Percentiles rank a stretch among this genome's conserved stretches.
These are phyloP conservation scores for Rhagologus leucostigma DNA, from an alignment of 2,113 vertebrate genomes.

Conservation along the genomic window DNA sequence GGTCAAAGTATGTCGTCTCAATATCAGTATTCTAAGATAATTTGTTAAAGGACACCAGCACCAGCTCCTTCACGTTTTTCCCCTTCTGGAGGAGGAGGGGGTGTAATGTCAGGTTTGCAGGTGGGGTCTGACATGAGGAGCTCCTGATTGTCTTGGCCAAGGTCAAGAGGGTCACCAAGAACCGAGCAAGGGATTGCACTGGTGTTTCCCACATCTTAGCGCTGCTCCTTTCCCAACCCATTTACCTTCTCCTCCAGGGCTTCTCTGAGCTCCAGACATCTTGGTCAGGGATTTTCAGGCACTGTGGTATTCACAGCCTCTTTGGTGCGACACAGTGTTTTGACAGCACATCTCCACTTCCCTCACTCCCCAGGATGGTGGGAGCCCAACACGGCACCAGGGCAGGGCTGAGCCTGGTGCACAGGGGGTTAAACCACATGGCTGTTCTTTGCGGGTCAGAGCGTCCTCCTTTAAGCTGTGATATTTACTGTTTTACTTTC, in stretches of 20 bases:
- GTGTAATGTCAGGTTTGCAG: not conserved
- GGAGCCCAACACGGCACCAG: fast-evolving
- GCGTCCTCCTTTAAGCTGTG: conserved; percentile 49
- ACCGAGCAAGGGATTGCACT: fast-evolving
- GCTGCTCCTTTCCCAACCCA: not conserved
- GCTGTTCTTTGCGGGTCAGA: conserved; percentile 52
- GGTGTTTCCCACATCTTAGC: fast-evolving
- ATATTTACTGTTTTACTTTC: conserved; percentile 70
- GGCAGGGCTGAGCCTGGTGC: not conserved
- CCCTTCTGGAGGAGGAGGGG: not conserved
- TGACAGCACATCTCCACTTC: fast-evolving
- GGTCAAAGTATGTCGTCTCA: not conserved
- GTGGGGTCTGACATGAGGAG: not conserved
- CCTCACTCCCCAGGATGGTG: not conserved
- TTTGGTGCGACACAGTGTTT: not conserved
- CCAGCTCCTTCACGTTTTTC: not conserved
- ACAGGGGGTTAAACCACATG: conserved; percentile 34
- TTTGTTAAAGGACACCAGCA: not conserved
- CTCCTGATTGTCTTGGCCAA: not conserved
- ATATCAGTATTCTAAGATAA: not conserved
- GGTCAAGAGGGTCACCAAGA: not conserved
- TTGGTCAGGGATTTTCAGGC: fast-evolving
- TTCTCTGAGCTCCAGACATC: not conserved
- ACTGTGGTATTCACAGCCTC: not conserved
- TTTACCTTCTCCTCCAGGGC: not conserved